These are phyloP conservation scores for Sphaeramia orbicularis DNA, from an alignment of 2,797 vertebrate genomes.

Conservation along the genomic window DNA sequence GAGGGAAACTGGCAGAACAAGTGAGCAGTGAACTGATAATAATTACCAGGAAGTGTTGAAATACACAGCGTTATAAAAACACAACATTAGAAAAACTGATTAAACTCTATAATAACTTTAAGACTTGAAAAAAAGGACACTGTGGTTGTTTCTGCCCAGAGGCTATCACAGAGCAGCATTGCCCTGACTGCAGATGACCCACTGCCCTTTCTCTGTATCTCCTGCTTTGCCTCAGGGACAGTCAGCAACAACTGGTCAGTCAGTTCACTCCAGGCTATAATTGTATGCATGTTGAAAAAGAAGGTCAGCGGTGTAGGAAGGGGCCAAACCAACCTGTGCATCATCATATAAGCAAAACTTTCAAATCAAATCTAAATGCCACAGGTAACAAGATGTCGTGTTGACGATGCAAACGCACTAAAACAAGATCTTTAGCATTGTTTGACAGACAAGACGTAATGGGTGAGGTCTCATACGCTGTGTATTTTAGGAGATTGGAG, in stretches of 20 bases:
- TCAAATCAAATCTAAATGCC: slow-evolving; percentile 29
- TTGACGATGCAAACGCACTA: slow-evolving; percentile 1
- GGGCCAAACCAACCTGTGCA: not conserved
- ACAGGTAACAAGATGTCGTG: not conserved
- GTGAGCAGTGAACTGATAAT: no score
- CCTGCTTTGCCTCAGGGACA: not conserved
- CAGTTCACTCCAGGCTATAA: slow-evolving; percentile 32
- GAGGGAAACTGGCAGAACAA: no score
- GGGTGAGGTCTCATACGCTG: not conserved
- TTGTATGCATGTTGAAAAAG: slow-evolving; percentile 14
- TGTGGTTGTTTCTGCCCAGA: slow-evolving; percentile 18
- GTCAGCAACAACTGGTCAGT: slow-evolving; percentile 37
- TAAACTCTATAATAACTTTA: slow-evolving; percentile 5
- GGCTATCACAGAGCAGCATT: slow-evolving; percentile 34
- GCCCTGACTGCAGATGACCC: slow-evolving; percentile 37
- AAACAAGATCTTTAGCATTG: slow-evolving; percentile 1
- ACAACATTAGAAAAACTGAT: slow-evolving; percentile 12
- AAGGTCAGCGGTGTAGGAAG: slow-evolving; percentile 50
- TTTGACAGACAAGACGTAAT: not conserved
- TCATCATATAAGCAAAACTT: slow-evolving; percentile 19
- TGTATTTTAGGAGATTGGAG: slow-evolving; percentile 24
- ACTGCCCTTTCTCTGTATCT: slow-evolving; percentile 31
- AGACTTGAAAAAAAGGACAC: slow-evolving; percentile 23
- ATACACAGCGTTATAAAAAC: no score
- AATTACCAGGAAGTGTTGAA: not conserved